Evolutionary conservation across 1,140 invertebrate genomes (phyloP).

Genomic region (Drosophila subobscura): DNA sequence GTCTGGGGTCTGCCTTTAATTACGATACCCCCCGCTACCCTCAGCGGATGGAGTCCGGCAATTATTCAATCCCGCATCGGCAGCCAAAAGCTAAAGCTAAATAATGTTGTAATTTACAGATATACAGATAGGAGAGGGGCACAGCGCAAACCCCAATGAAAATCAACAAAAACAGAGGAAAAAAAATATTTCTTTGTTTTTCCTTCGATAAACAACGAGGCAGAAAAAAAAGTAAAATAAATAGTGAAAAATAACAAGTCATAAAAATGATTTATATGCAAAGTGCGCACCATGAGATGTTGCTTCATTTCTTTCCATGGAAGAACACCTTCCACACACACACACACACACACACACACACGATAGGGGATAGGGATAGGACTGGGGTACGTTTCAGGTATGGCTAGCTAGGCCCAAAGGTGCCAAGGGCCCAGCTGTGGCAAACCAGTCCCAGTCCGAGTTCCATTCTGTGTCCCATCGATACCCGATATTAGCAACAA

Average conservation of each 20-base stretch:
- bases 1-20: slow-evolving; percentile 41
- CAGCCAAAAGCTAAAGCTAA: slow-evolving; percentile 20
- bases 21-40: slow-evolving; percentile 37
- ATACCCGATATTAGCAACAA: slow-evolving; percentile 71
- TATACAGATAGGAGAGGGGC: slow-evolving; percentile 1
- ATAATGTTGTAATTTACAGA: slow-evolving; percentile 77
- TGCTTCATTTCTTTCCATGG: slow-evolving; percentile 29
- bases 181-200: slow-evolving; percentile 43
- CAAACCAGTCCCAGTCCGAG: slow-evolving; percentile 22
- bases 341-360: too few species aligned
- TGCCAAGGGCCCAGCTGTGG: slow-evolving; percentile 58
- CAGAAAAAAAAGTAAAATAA: slow-evolving; percentile 63
- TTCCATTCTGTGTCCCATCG: slow-evolving; percentile 14
- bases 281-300: slow-evolving; percentile 64
- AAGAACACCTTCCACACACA: slow-evolving; percentile 6
- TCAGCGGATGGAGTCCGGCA: slow-evolving; percentile 35
- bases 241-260: slow-evolving; percentile 81
- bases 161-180: slow-evolving; percentile 20
- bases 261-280: slow-evolving; percentile 82
- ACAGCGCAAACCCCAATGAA: slow-evolving; percentile 9
- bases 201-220: slow-evolving; percentile 59
- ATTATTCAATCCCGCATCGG: slow-evolving; percentile 61
- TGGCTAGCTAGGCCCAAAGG: slow-evolving; percentile 27
- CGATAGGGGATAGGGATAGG: background rate
- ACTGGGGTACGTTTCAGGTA: background rate